phyloP scores from a whole-genome alignment of 2,888 invertebrate genomes.

The Cantharis flavilabris region DNA sequence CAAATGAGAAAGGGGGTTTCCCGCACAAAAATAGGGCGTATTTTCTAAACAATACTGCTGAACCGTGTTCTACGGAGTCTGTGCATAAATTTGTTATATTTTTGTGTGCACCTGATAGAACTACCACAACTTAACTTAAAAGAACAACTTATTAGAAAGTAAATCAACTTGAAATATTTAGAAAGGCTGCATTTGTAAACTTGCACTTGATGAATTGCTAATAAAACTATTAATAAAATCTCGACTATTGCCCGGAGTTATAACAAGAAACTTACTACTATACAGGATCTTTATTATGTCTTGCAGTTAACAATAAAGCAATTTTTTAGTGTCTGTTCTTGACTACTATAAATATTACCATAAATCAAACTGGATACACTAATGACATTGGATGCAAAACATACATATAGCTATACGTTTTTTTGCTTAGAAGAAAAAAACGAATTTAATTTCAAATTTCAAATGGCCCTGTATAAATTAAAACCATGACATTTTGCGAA shows the following conservation, averaged over 20 bases:
- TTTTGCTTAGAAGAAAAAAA: background rate
- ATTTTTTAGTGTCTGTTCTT: background rate
- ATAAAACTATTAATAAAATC: background rate
- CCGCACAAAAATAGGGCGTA: too few species aligned
- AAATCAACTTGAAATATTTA: conserved; percentile 3
- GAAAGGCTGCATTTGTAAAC: background rate
- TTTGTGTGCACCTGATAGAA: background rate
- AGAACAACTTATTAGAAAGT: background rate
- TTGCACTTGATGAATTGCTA: background rate
- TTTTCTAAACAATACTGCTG: too few species aligned
- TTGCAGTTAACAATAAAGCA: background rate
- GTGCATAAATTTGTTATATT: background rate
- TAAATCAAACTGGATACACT: background rate
- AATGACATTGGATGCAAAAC: background rate
- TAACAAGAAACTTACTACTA: background rate
- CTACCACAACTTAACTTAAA: background rate
- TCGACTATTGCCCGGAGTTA: background rate
- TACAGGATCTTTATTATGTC: background rate
- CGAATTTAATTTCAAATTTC: background rate
- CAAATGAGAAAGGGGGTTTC: too few species aligned
- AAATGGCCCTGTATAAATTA: background rate
- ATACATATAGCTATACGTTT: too few species aligned
- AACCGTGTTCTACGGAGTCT: background rate
- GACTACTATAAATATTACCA: background rate
- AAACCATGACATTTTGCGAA: background rate